phyloP scores from a whole-genome alignment of 1,140 invertebrate genomes.

The Contarinia nasturtii region DNA sequence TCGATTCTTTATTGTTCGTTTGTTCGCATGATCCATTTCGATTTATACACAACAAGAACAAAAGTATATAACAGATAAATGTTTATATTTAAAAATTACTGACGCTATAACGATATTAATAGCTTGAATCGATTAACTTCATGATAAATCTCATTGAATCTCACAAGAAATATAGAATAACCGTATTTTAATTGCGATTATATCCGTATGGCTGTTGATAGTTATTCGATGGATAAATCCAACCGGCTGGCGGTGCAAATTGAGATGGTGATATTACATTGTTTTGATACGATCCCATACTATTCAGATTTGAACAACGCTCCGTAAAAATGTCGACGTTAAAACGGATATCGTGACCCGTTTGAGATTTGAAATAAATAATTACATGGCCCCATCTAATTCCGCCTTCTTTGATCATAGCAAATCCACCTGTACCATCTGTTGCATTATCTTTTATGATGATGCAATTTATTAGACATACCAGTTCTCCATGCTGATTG shows the following conservation, averaged over 20 bases:
- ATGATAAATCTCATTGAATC: background rate
- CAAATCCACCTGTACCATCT: slow-evolving; percentile 23
- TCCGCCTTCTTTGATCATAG: slow-evolving; percentile 22
- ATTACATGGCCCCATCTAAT: slow-evolving; percentile 21
- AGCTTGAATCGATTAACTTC: too few species aligned
- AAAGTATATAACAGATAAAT: too few species aligned
- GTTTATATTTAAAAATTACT: too few species aligned
- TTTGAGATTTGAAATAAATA: slow-evolving; percentile 22
- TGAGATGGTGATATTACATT: background rate
- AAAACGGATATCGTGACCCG: slow-evolving; percentile 21
- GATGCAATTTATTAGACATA: slow-evolving; percentile 17
- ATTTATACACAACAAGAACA: too few species aligned
- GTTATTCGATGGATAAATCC: background rate
- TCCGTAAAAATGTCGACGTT: slow-evolving; percentile 25
- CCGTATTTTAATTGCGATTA: background rate
- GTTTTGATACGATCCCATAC: background rate
- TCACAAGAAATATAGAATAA: background rate
- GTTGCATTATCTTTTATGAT: slow-evolving; percentile 20
- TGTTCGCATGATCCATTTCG: too few species aligned
- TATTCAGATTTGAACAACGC: slow-evolving; percentile 12
- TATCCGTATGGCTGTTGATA: background rate
- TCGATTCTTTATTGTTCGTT: too few species aligned
- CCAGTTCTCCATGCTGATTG: slow-evolving; percentile 14
- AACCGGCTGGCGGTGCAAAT: background rate
- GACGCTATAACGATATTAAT: too few species aligned